Conservation (phyloP, 1,140 invertebrate species). For the Lineus longissimus region DNA sequence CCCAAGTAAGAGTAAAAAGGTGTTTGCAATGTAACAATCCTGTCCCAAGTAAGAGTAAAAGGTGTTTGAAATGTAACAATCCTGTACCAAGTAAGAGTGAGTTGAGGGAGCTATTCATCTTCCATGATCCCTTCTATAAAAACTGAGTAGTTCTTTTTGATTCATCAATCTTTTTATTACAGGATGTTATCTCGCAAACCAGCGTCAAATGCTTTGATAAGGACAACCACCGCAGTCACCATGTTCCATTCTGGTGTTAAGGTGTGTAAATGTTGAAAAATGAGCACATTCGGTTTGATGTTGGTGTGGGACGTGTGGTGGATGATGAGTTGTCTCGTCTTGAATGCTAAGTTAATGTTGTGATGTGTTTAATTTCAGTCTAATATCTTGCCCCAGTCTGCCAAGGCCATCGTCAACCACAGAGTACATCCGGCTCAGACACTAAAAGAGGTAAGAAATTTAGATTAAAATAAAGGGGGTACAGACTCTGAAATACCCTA, state of each 20-base stretch:
- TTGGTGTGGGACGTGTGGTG: not conserved
- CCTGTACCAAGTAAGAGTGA: too few species aligned
- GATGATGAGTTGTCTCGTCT: too few species aligned
- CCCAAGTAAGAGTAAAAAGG: too few species aligned
- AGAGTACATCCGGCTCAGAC: conserved; percentile 59
- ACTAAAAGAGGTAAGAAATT: conserved; percentile 49
- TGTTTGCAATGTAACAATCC: too few species aligned
- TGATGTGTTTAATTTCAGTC: conserved; percentile 52
- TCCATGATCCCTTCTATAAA: not conserved
- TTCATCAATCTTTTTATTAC: too few species aligned
- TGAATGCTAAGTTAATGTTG: too few species aligned
- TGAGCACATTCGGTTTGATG: not conserved
- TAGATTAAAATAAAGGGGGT: not conserved
- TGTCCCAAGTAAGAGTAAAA: too few species aligned
- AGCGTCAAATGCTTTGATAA: conserved; percentile 45
- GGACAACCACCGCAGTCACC: conserved; percentile 57
- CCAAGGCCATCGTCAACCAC: conserved; percentile 59
- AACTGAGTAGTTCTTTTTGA: too few species aligned
- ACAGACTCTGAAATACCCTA: too few species aligned
- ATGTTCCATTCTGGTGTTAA: conserved; percentile 53
- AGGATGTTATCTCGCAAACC: conserved; percentile 22
- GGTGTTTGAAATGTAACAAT: too few species aligned
- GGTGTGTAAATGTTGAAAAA: not conserved
- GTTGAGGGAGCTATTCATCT: too few species aligned
- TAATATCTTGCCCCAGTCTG: conserved; percentile 59